phyloP scores from a whole-genome alignment of 2,113 vertebrate genomes.

The Protobothrops mucrosquamatus region DNA sequence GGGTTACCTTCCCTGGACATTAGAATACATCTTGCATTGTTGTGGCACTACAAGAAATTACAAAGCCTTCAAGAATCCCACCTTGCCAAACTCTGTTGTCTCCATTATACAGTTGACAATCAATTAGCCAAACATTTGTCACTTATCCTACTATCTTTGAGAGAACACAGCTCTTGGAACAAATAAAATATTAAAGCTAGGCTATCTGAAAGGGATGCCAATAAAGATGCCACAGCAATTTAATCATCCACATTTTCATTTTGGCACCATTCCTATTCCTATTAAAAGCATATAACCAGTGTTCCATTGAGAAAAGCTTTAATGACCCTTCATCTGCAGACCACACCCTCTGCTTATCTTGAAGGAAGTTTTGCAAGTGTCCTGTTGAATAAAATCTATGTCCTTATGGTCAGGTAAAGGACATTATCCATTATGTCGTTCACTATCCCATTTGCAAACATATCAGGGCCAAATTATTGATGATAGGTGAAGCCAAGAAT shows the following conservation, averaged over 20 bases:
- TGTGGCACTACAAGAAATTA: not conserved
- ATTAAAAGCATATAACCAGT: not conserved
- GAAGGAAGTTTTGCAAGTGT: not conserved
- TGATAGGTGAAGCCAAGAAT: not conserved
- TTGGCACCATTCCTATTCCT: not conserved
- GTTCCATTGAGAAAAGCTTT: not conserved
- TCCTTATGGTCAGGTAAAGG: not conserved
- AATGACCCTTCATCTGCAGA: not conserved
- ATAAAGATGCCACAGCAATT: not conserved
- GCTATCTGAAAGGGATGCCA: not conserved
- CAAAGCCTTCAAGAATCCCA: not conserved
- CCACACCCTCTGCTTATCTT: not conserved
- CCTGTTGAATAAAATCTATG: not conserved
- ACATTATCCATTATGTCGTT: not conserved
- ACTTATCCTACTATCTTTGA: not conserved
- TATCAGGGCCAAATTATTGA: not conserved
- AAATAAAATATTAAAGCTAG: not conserved
- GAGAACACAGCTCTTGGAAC: not conserved
- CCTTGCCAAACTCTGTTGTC: not conserved
- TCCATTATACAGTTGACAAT: not conserved
- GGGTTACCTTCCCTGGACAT: not conserved
- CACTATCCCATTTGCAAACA: not conserved
- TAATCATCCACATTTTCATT: not conserved
- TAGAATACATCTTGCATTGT: not conserved
- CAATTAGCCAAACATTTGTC: not conserved